These are phyloP conservation scores for Epinephelus moara DNA, from an alignment of 2,113 vertebrate species.

Conservation along the genomic window DNA sequence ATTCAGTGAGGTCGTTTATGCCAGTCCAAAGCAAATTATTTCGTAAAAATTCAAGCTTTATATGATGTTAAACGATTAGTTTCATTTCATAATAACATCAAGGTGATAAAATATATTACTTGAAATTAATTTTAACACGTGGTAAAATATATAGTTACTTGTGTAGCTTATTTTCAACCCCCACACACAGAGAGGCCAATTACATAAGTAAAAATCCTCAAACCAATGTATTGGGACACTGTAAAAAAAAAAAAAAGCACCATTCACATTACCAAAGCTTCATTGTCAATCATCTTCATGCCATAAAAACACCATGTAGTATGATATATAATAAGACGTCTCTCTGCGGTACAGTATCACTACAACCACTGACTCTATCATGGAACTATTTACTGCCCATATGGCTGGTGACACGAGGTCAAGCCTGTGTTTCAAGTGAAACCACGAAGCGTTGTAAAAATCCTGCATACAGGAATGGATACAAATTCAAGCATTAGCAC, in stretches of 20 bases:
- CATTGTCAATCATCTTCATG: constrained; percentile 20
- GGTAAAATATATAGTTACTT: not conserved
- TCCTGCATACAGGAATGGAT: constrained; percentile 67
- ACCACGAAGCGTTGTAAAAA: constrained; percentile 78
- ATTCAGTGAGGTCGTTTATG: not conserved
- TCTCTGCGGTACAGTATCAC: constrained; percentile 61
- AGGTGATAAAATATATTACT: not conserved
- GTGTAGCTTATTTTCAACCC: not conserved
- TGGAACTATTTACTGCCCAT: constrained; percentile 84
- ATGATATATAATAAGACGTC: constrained; percentile 26
- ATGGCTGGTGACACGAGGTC: constrained; percentile 81
- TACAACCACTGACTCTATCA: constrained; percentile 72
- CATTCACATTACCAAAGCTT: constrained; percentile 16
- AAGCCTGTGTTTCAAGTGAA: constrained; percentile 81
- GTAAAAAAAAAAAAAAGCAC: constrained; percentile 14
- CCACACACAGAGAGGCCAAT: not conserved
- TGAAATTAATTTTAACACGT: not conserved
- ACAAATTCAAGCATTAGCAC: constrained; percentile 82
- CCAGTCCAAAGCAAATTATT: not conserved
- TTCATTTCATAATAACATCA: not conserved
- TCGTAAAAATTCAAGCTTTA: not conserved
- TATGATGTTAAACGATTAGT: not conserved
- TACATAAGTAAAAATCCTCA: not conserved
- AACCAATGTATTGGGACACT: not conserved
- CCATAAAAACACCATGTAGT: constrained; percentile 15